Evolutionary conservation across 2,797 vertebrate genomes (phyloP).

Genomic region (Hapalemur alaotrensis): DNA sequence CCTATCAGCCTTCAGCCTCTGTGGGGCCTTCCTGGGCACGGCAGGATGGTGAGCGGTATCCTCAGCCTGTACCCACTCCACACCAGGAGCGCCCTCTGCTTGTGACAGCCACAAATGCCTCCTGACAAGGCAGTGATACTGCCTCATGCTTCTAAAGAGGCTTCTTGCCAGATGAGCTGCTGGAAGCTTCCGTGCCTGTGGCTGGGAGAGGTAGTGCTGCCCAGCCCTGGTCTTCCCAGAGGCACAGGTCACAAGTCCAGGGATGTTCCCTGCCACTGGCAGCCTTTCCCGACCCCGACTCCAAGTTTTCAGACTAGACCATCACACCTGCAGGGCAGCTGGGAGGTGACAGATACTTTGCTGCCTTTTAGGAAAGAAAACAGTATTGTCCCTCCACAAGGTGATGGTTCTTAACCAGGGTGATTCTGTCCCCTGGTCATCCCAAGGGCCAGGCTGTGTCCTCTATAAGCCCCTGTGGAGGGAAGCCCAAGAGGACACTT

Average conservation of each 20-base stretch:
- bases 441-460: background rate
- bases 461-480: background rate
- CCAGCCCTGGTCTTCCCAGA: background rate
- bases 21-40: background rate
- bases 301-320: background rate
- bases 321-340: background rate
- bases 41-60: background rate
- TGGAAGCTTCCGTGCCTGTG: background rate
- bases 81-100: background rate
- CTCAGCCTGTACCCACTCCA: background rate
- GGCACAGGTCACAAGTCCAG: accelerated
- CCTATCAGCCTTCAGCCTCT: accelerated
- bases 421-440: background rate
- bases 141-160: background rate
- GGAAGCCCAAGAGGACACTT: background rate
- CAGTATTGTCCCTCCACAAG: background rate
- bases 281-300: background rate
- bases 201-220: background rate
- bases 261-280: background rate
- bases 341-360: background rate
- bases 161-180: background rate
- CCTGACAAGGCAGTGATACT: background rate
- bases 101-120: background rate
- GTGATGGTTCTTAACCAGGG: background rate
- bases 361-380: background rate